Evolutionary conservation across 2,797 vertebrate species (phyloP), one percentile per base, ranked within the genome.

Genomic region (Smutsia gigantea): DNA sequence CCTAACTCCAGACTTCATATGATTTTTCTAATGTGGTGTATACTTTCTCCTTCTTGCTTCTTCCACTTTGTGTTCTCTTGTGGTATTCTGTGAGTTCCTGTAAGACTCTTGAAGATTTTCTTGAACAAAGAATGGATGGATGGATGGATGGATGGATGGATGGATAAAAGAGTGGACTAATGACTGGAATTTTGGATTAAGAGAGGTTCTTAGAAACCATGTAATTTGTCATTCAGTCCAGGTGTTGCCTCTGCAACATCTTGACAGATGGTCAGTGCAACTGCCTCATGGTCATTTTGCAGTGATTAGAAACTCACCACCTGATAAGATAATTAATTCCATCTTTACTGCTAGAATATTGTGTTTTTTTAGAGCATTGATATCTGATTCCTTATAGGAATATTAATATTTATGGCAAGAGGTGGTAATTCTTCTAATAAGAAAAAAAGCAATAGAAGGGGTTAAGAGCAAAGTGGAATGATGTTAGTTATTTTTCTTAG

Each of bases 51-150:
- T 77, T 87, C 66, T 92, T 12, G 7, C 29, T 90, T 75, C 55
- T 72, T 93, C 81, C 61, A 90, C 86, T 71, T 87, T 90, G 87
- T 84, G 63, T 79, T 91, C 21, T 61, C 61, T 97, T 42, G 11
- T 51, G 66, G 13, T 57, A 82, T 61, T 90, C 92, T 55, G 34
- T 69, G 25, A 94, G 74, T 69, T 90, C n/a, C 49, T 81, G 1
- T 55, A 91, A 94, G 34, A 93, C 27, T 69, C 34, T 88, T 82
- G 87, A 64, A n/a, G 49, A 85, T 96, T 85, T 92, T 83, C 42
- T 71, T 69, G 78, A 94, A 91, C 37, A 87, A 87, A 63, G 61
- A 94, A 61, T 53, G 53, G 61, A 64, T 63, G 55, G 55, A 89
- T 55, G 39, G 34, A 72, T n/a, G 11, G 51, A 46, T 66, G 57